Evolutionary conservation across 2,113 vertebrate genomes (phyloP).

Genomic region (Panthera leo): DNA sequence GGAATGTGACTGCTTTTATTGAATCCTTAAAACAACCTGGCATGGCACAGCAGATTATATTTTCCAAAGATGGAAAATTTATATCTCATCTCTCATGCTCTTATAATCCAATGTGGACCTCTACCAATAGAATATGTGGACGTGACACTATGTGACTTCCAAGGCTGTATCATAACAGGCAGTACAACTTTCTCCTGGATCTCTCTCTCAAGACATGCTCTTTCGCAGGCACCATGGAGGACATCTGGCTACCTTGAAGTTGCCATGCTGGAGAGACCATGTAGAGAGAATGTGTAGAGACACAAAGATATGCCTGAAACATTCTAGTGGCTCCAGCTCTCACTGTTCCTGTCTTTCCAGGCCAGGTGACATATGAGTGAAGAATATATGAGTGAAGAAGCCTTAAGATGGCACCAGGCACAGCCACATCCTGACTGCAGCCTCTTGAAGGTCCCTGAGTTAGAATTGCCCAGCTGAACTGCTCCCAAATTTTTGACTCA

Average conservation of each 20-base stretch:
- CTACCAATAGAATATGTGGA: background rate
- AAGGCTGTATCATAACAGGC: background rate
- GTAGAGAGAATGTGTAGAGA: background rate
- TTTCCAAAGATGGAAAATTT: background rate
- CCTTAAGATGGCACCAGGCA: background rate
- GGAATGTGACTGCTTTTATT: background rate
- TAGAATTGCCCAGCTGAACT: background rate
- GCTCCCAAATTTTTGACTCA: background rate
- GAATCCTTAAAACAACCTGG: background rate
- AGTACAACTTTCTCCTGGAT: background rate
- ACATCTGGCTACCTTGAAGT: background rate
- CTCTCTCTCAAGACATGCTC: background rate
- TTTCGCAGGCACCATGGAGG: too few relatives aligned
- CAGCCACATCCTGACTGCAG: background rate
- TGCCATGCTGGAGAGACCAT: background rate
- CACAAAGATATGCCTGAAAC: background rate
- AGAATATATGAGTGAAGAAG: background rate
- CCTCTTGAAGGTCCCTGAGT: background rate
- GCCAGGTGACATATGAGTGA: background rate
- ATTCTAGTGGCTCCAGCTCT: background rate
- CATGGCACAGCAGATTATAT: background rate
- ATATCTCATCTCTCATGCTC: background rate
- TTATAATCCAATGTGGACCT: background rate
- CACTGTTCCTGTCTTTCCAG: background rate
- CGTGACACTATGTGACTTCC: background rate